Evolutionary conservation across 2,797 vertebrate species (phyloP).

Genomic region (Trachurus trachurus): DNA sequence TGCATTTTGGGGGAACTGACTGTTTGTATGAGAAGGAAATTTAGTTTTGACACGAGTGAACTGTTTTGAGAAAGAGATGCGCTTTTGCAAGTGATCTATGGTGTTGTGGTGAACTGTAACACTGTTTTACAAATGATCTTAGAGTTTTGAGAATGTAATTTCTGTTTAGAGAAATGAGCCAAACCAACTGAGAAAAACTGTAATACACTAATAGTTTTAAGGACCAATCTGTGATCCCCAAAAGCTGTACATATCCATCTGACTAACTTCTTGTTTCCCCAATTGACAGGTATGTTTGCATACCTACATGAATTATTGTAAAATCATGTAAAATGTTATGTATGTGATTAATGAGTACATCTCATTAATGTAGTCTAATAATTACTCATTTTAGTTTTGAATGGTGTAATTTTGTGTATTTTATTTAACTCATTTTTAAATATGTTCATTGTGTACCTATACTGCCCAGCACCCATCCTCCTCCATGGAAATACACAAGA

Average conservation of each 20-base stretch:
- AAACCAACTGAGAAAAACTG: no score
- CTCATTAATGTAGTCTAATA: background rate
- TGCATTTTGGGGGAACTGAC: no score
- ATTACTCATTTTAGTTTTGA: background rate
- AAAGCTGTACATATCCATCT: background rate
- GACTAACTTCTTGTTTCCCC: background rate
- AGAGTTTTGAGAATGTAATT: no score
- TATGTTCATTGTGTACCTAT: conserved; percentile 64
- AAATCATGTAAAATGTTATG: background rate
- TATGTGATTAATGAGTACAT: background rate
- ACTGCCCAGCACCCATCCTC: conserved; percentile 86
- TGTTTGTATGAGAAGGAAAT: no score
- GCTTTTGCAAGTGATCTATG: no score
- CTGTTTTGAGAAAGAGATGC: no score
- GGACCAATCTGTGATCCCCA: background rate
- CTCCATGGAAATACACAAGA: conserved; percentile 90
- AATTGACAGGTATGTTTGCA: background rate
- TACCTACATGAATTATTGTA: background rate
- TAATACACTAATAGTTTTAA: background rate
- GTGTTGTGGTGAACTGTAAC: no score
- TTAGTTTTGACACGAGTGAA: no score
- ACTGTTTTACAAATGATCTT: no score
- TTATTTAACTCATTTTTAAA: background rate
- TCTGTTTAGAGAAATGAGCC: no score
- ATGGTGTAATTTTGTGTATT: background rate